Percentiles rank a stretch among this genome's conserved stretches.
phyloP scores from a whole-genome alignment of 2,888 invertebrate genomes.

The Eristalis tenax region DNA sequence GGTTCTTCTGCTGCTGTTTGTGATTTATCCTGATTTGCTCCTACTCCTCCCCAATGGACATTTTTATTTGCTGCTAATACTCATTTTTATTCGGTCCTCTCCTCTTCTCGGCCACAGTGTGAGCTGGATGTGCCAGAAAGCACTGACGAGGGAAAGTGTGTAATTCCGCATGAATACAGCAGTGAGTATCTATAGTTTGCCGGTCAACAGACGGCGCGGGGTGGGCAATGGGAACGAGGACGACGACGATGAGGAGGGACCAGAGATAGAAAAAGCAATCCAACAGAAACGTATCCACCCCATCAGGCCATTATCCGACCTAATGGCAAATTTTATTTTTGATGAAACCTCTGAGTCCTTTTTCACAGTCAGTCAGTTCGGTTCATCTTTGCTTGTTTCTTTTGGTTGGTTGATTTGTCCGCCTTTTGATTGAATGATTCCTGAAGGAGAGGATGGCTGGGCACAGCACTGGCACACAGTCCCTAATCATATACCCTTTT shows the following conservation, averaged over 20 bases:
- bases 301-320: conserved; percentile 66
- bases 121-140: neutral
- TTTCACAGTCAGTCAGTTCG: conserved; percentile 68
- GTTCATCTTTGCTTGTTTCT: conserved; percentile 65
- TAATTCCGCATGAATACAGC: conserved; percentile 45
- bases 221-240: neutral
- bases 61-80: conserved; percentile 72
- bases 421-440: conserved; percentile 71
- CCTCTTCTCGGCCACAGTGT: conserved; percentile 24
- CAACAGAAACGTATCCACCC: conserved; percentile 59
- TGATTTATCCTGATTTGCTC: conserved; percentile 70
- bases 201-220: conserved; percentile 30
- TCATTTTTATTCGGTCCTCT: conserved; percentile 62
- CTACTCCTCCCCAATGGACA: conserved; percentile 66
- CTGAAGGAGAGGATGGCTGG: neutral
- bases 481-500: conserved; percentile 53
- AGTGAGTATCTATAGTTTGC: conserved; percentile 51
- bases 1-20: conserved; percentile 57
- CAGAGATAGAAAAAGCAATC: conserved; percentile 52
- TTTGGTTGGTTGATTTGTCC: conserved; percentile 68
- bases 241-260: neutral
- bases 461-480: conserved; percentile 9
- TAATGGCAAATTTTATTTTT: conserved; percentile 71
- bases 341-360: conserved; percentile 71
- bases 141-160: conserved; percentile 43